Evolutionary conservation across 2,113 vertebrate genomes (phyloP).

Genomic region (Apistogramma diplotaenia): DNA sequence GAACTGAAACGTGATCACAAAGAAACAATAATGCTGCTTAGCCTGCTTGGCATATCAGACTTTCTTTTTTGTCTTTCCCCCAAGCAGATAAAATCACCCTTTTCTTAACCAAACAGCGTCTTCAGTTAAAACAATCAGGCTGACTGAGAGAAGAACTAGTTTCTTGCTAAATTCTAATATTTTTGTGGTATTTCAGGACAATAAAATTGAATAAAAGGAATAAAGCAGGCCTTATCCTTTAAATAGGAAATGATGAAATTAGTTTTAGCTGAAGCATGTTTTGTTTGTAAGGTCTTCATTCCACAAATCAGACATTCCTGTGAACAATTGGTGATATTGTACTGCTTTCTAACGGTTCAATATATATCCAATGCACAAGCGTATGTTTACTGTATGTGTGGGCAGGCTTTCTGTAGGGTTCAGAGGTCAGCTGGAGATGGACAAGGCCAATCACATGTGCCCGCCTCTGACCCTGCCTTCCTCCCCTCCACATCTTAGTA

Average conservation of each 20-base stretch:
- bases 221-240: not conserved
- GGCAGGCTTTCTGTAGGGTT: constrained; percentile 63
- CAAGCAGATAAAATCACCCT: not conserved
- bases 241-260: not conserved
- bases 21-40: not conserved
- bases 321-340: constrained; percentile 14
- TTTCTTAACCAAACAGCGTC: not conserved
- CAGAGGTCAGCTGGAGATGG: constrained; percentile 68
- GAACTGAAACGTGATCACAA: not conserved
- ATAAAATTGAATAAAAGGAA: not conserved
- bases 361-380: constrained; percentile 4
- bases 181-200: not conserved
- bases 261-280: not conserved
- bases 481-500: constrained; percentile 64
- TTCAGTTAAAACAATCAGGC: not conserved
- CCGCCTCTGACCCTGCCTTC: constrained; percentile 44
- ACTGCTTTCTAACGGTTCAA: not conserved
- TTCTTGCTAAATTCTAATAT: not conserved
- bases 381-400: constrained; percentile 62
- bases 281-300: not conserved
- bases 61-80: not conserved
- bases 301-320: constrained; percentile 11
- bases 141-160: not conserved
- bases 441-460: constrained; percentile 63
- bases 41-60: not conserved